Percentiles rank a stretch among this genome's conserved stretches.
These are phyloP conservation scores for Cynodonichthys magdalenae DNA, from an alignment of 2,797 vertebrate species.

Conservation along the genomic window DNA sequence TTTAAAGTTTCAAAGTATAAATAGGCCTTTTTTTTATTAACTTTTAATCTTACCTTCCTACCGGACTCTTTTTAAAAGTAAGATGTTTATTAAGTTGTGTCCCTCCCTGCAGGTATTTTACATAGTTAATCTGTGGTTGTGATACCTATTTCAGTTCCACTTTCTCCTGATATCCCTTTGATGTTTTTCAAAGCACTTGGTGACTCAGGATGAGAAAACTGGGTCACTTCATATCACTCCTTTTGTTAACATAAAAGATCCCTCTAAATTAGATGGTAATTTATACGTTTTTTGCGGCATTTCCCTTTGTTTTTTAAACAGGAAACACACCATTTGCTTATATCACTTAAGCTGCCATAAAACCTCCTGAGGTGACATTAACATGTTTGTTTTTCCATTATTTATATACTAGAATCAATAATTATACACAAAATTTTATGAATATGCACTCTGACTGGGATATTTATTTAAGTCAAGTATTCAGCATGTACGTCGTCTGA, in stretches of 20 bases:
- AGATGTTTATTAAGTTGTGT: slow-evolving; percentile 22
- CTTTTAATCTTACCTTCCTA: slow-evolving; percentile 9
- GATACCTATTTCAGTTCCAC: slow-evolving; percentile 13
- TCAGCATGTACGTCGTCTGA: no score
- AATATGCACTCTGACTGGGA: not conserved
- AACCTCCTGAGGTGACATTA: not conserved
- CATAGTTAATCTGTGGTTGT: slow-evolving; percentile 9
- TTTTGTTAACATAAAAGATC: not conserved
- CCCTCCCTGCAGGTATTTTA: slow-evolving; percentile 23
- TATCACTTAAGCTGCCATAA: not conserved
- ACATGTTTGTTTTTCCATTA: not conserved
- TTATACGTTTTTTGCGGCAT: slow-evolving; percentile 1
- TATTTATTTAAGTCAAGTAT: no score
- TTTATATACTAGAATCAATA: not conserved
- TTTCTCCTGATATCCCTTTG: slow-evolving; percentile 28
- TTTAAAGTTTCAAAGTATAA: not conserved
- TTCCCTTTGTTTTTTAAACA: slow-evolving; percentile 1
- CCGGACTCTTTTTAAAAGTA: not conserved
- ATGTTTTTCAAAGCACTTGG: slow-evolving; percentile 39
- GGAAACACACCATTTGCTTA: not conserved
- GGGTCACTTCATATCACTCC: slow-evolving; percentile 18
- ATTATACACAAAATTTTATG: not conserved
- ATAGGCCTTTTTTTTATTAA: slow-evolving; percentile 3
- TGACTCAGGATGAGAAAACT: slow-evolving; percentile 8
- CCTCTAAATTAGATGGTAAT: slow-evolving; percentile 16